phyloP scores from a whole-genome alignment of 2,113 vertebrate species.

The Eulemur macaco region DNA sequence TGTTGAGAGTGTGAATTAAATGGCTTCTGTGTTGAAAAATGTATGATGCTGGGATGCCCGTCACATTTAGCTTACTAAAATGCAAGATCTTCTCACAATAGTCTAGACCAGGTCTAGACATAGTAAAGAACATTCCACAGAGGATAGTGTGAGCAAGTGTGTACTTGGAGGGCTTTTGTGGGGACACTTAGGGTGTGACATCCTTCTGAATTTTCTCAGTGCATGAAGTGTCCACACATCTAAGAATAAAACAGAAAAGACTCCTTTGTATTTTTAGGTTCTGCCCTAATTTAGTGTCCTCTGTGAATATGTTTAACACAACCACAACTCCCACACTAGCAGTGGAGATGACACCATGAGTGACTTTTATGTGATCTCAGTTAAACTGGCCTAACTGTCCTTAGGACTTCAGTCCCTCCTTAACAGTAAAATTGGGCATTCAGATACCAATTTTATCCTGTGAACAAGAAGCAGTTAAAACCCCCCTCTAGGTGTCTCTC shows the following conservation, averaged over 20 bases:
- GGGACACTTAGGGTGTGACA: background rate
- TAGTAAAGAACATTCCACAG: background rate
- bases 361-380: background rate
- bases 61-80: background rate
- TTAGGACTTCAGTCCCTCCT: background rate
- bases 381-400: background rate
- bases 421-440: background rate
- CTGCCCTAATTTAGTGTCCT: background rate
- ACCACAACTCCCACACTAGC: background rate
- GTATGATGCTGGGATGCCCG: background rate
- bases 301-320: background rate
- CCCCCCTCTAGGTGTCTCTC: conserved; percentile 78
- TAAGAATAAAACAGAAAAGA: background rate
- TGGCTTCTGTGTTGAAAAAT: background rate
- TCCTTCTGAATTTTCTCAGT: background rate
- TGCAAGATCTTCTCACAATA: background rate
- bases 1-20: background rate
- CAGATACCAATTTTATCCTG: background rate
- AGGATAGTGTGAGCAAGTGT: background rate
- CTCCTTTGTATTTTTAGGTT: background rate
- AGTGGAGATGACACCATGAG: background rate
- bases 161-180: background rate
- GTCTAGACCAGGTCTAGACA: background rate
- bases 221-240: background rate
- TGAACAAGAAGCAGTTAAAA: conserved; percentile 56